These are phyloP conservation scores for Gastracanthus pulcherrimus DNA, from an alignment of 2,888 invertebrate genomes.

Conservation along the genomic window DNA sequence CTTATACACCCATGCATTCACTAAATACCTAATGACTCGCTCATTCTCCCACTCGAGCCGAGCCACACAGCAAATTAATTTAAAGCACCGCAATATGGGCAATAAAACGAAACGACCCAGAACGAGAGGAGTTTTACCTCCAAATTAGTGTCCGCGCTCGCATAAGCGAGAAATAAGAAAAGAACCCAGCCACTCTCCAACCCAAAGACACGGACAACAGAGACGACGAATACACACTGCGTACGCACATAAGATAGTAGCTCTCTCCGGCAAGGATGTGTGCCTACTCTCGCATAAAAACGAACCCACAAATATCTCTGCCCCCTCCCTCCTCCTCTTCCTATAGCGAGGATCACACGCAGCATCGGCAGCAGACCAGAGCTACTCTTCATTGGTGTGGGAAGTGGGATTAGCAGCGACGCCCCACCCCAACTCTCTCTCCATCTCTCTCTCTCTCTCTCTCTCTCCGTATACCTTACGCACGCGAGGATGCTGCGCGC, in stretches of 20 bases:
- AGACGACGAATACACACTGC: neutral
- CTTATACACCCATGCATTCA: neutral
- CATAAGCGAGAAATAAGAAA: too few species aligned
- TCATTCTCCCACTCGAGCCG: neutral
- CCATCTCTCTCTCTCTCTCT: too few species aligned
- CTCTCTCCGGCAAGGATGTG: neutral
- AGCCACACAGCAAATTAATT: conserved; percentile 46
- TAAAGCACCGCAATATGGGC: conserved; percentile 38
- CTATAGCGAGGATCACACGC: conserved; percentile 7
- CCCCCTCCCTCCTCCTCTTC: neutral
- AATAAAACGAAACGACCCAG: conserved; percentile 27
- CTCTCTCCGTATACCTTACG: too few species aligned
- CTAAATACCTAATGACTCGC: conserved; percentile 45
- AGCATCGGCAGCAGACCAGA: neutral
- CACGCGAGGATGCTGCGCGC: conserved; percentile 57
- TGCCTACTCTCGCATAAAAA: neutral
- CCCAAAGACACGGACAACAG: neutral
- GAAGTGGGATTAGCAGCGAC: conserved; percentile 65
- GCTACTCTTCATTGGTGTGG: conserved; percentile 55
- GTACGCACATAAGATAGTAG: neutral
- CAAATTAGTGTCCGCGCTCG: conserved; percentile 43
- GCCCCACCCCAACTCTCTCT: conserved; percentile 72
- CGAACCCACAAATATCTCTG: conserved; percentile 41
- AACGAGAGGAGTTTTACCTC: conserved; percentile 22
- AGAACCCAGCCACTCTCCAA: too few species aligned